Evolutionary conservation across 2,113 vertebrate species (phyloP), one percentile per base, ranked within the genome.

Genomic region (Oceanodroma tethys): DNA sequence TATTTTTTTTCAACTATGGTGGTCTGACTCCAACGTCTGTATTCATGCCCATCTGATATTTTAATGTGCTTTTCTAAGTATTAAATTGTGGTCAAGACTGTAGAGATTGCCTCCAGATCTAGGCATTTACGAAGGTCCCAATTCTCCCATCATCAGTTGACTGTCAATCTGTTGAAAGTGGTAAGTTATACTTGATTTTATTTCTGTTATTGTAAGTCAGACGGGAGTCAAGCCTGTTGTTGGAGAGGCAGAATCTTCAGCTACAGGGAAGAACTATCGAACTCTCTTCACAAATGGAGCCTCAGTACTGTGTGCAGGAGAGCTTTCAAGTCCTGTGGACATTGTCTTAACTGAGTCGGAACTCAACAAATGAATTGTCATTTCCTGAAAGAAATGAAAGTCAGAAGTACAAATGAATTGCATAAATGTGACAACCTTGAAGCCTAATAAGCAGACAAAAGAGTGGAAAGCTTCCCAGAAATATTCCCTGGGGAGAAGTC

Each of bases 391-490:
- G 56, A 79, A 96, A 42, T 36, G 14, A 17, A 87, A 95, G 86
- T 83, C 60, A 79, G 90, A 90, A 72, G 38, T 94, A 84, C 68
- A 95, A 96, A 95, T 89, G 70, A 93, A 86, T 93, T 95, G 87
- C 66, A 40, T 81, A 90, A 82, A 95, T 81, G 86, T 97, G 97
- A 95, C 97, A 98, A 85, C 76, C 76, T 59, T 96, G 95, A 97
- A 93, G 83, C 84, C 84, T 95, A 95, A 95, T 93, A 86, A 93
- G 90, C 86, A 93, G 86, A 85, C 45, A 74, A 89, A 93, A 93
- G 94, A 96, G 67, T 94, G 76, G 93, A 93, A 94, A 84, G 70
- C 88, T 97, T 97, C 85, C 84, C 66, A 93, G 86, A 95, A 95
- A 68, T 52, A 13, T 79, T 91, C 93, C 94, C 65, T 40, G 53